A percentile compares a stretch with the other conserved stretches of the same genome.
Evolutionary conservation across 2,797 vertebrate species (phyloP).

Genomic region (Spatula clypeata): DNA sequence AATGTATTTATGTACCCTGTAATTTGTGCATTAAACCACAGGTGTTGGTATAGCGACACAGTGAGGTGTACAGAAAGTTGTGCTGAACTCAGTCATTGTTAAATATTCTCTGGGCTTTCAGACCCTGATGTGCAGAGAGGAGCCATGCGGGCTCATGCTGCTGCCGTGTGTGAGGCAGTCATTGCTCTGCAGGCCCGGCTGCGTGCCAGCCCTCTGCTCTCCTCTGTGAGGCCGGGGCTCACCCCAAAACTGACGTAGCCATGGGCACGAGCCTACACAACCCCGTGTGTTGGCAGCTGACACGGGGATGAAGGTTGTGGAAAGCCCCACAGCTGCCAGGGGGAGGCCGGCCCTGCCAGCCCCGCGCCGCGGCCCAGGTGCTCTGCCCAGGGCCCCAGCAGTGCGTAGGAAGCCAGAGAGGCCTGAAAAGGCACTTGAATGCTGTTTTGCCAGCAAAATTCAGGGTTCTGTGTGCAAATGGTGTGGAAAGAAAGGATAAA

Average conservation of each 20-base stretch:
- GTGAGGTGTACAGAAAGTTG: background rate
- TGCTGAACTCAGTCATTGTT: background rate
- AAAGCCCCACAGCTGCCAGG: background rate
- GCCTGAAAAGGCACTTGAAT: background rate
- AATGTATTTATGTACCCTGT: background rate
- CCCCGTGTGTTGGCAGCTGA: accelerated
- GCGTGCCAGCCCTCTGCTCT: constrained; percentile 35
- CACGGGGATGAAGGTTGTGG: background rate
- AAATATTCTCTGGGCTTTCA: background rate
- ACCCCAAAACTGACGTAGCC: background rate
- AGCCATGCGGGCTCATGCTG: constrained; percentile 2
- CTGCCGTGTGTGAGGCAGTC: background rate
- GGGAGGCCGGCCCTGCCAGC: too few relatives aligned
- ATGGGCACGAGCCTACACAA: background rate
- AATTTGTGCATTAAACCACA: background rate
- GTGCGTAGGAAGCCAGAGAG: background rate
- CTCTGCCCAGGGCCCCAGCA: background rate
- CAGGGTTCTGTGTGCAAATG: background rate
- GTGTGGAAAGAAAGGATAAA: background rate
- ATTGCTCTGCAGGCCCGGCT: constrained; percentile 51
- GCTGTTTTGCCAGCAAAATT: background rate
- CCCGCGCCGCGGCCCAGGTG: background rate
- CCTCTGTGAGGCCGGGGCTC: background rate
- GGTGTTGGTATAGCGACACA: accelerated
- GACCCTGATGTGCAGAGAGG: background rate